These are phyloP conservation scores for Hemicrepidius hirtus DNA, from an alignment of 2,888 invertebrate genomes.

Conservation along the genomic window DNA sequence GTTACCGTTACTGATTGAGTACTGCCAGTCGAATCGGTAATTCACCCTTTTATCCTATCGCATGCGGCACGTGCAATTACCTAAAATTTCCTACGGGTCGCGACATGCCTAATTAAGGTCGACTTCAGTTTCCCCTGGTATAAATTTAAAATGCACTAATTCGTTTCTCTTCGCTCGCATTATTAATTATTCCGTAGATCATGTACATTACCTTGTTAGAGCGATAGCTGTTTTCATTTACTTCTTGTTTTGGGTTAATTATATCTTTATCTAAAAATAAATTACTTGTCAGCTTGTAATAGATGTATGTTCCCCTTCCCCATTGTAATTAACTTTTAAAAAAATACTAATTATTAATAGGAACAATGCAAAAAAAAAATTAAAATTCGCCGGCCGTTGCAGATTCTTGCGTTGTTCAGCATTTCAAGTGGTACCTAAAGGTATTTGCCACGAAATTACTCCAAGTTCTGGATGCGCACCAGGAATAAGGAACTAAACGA, in stretches of 20 bases:
- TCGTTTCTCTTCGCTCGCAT: conserved; percentile 4
- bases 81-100: conserved; percentile 37
- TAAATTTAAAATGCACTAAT: conserved; percentile 39
- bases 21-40: conserved; percentile 40
- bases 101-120: conserved; percentile 38
- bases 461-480: conserved; percentile 10
- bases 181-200: not conserved
- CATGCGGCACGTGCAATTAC: conserved; percentile 38
- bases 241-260: not conserved
- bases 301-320: not conserved
- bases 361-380: conserved; percentile 5
- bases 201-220: not conserved
- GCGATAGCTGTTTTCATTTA: not conserved
- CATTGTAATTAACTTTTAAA: conserved; percentile 30
- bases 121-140: conserved; percentile 27
- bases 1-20: conserved; percentile 47
- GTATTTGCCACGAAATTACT: conserved; percentile 19
- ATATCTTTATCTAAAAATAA: not conserved
- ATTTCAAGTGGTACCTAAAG: conserved; percentile 2
- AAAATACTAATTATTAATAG: conserved; percentile 20
- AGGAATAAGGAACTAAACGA: conserved; percentile 40
- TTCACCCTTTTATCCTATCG: conserved; percentile 40
- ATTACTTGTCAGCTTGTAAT: not conserved
- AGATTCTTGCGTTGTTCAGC: not conserved
- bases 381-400: conserved; percentile 7